These are phyloP conservation scores for Amphiprion clarkii DNA, from an alignment of 2,797 vertebrate genomes.

Conservation along the genomic window DNA sequence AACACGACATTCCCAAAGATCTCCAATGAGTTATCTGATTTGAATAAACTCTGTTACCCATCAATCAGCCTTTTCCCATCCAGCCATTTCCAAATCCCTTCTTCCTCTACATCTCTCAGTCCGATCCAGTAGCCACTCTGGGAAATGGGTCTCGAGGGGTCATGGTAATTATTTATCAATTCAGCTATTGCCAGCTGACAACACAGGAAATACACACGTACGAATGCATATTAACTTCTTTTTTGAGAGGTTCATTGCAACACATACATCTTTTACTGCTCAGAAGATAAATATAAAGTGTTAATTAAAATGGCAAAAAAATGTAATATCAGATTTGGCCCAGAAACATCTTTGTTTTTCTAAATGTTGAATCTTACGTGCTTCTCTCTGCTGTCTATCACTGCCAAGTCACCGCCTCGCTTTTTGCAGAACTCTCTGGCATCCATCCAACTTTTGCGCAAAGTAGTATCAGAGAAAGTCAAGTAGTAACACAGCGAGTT, in stretches of 20 bases:
- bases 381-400: conserved; percentile 69
- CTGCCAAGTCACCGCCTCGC: conserved; percentile 64
- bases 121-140: conserved; percentile 76
- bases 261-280: background rate
- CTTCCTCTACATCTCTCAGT: conserved; percentile 71
- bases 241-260: conserved; percentile 5
- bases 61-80: conserved; percentile 65
- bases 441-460: conserved; percentile 50
- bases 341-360: background rate
- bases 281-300: background rate
- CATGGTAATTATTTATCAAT: conserved; percentile 44
- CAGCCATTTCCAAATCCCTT: conserved; percentile 81
- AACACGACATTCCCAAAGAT: background rate
- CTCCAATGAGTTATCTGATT: background rate
- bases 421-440: conserved; percentile 69
- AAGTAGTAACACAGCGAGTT: conserved; percentile 72
- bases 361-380: conserved; percentile 59
- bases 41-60: conserved; percentile 63
- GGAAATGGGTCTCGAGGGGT: fast-evolving
- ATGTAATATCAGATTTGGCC: background rate
- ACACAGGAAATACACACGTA: conserved; percentile 24
- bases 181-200: conserved; percentile 54
- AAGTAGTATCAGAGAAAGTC: conserved; percentile 22
- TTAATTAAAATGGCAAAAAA: background rate
- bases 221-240: background rate